These are phyloP conservation scores for Hoplias malabaricus DNA, from an alignment of 2,113 vertebrate genomes.

Conservation along the genomic window DNA sequence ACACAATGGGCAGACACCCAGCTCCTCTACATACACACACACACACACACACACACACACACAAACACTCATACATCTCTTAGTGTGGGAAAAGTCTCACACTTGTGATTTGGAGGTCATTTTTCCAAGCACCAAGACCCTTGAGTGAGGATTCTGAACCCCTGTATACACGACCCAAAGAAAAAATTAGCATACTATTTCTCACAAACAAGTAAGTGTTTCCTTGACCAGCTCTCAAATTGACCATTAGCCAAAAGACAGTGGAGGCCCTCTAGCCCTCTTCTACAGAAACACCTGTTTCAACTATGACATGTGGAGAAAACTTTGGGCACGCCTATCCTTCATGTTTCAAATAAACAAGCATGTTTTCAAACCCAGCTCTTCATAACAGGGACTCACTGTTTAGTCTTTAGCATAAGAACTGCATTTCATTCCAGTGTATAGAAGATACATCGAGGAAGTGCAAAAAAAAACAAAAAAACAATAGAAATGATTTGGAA, in stretches of 20 bases:
- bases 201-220: background rate
- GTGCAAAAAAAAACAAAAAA: no score
- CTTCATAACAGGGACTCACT: no score
- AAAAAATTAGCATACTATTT: background rate
- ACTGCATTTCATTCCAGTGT: no score
- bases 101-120: slow-evolving; percentile 5
- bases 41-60: slow-evolving; percentile 3
- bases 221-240: background rate
- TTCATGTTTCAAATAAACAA: background rate
- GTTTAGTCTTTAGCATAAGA: no score
- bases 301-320: background rate
- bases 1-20: slow-evolving; percentile 17
- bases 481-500: no score
- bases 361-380: no score
- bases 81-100: slow-evolving; percentile 30
- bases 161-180: background rate
- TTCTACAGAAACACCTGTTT: background rate
- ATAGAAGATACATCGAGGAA: no score
- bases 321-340: background rate
- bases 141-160: background rate
- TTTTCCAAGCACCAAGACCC: background rate
- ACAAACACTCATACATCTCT: background rate
- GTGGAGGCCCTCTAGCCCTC: background rate
- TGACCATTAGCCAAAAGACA: background rate
- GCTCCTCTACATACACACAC: background rate